A percentile compares a stretch with the other conserved stretches of the same genome.
These are phyloP conservation scores for Diarsia mendica DNA, from an alignment of 2,888 invertebrate species.

Conservation along the genomic window DNA sequence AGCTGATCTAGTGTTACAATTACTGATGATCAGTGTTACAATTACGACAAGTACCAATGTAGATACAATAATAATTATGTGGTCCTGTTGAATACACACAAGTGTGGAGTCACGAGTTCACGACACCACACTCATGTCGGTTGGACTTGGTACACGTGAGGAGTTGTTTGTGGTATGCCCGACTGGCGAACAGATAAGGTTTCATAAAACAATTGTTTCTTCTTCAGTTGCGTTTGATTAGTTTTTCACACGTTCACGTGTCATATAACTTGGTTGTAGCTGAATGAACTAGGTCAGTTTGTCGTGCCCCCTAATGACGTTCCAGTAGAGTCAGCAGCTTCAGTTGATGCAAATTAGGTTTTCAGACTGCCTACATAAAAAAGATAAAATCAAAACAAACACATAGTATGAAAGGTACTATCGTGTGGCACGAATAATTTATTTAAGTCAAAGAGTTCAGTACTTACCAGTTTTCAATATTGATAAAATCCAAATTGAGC, in stretches of 20 bases:
- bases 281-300: conserved; percentile 54
- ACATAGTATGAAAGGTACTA: conserved; percentile 1
- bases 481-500: conserved; percentile 36
- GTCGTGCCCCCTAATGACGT: conserved; percentile 15
- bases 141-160: conserved; percentile 69
- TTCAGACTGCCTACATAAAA: conserved; percentile 5
- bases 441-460: conserved; percentile 22
- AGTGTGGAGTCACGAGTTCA: conserved; percentile 58
- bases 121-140: conserved; percentile 42
- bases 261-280: conserved; percentile 19
- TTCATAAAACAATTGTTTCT: conserved; percentile 67
- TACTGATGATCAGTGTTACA: background rate
- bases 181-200: conserved; percentile 71
- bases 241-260: conserved; percentile 41
- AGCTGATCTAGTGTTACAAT: background rate
- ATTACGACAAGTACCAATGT: background rate
- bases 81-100: conserved; percentile 58
- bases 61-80: conserved; percentile 2
- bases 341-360: background rate
- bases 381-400: conserved; percentile 31
- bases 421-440: conserved; percentile 22
- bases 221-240: conserved; percentile 35
- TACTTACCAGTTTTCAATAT: conserved; percentile 24
- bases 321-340: conserved; percentile 7
- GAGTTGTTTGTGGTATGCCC: conserved; percentile 65